Base-by-base conservation (phyloP, 2,113 vertebrate genomes). In the Oryzias melastigma region DNA sequence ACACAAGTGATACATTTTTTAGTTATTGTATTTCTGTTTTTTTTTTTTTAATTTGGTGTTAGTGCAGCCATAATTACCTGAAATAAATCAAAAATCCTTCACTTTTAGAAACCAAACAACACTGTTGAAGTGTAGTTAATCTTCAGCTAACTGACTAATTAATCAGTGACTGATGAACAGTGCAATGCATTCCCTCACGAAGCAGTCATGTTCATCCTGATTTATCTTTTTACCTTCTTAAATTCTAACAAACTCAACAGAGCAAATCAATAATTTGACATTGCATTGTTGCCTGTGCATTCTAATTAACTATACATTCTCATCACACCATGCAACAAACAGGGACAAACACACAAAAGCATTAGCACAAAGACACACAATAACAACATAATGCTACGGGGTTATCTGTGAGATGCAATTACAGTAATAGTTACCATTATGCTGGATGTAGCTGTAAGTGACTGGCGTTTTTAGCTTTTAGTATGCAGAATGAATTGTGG, bases 371-470 rank as follows among this genome's bases (percentile, higher is more conserved):
- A 71, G 35, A 13, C 58, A 55, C 64, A 67, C 62, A 51, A 40
- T 51, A 57, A 65, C 58, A 72, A 59, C 57, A 42, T 67, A 58
- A 66, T 65, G 73, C 71, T 68, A 43, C 22, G 24, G 57, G 24
- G 64, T 79, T 84, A 85, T 86, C 73, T 77, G 54, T 80, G 64
- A 85, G 80, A 62, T 85, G 60, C 73, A 88, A 79, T 87, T 71
- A 86, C 51, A 29, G 51, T 19, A 74, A 77, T 86, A 81, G 85
- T 82, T 86, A 58, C 60, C 64, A 65, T 68, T 69, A 67, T 74
- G 80, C 80, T 78, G 85, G 79, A 81, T 71, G 42, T 52, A 51
- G 71, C 72, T 65, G 58, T 77, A 77, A 70, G 35, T 82, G 76
- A 76, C 73, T 78, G 63, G 52, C 58, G 64, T 72, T 58, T 85